Evolutionary conservation across 2,113 vertebrate species (phyloP), one percentile per base, ranked within the genome.

Genomic region (Triplophysa rosa): DNA sequence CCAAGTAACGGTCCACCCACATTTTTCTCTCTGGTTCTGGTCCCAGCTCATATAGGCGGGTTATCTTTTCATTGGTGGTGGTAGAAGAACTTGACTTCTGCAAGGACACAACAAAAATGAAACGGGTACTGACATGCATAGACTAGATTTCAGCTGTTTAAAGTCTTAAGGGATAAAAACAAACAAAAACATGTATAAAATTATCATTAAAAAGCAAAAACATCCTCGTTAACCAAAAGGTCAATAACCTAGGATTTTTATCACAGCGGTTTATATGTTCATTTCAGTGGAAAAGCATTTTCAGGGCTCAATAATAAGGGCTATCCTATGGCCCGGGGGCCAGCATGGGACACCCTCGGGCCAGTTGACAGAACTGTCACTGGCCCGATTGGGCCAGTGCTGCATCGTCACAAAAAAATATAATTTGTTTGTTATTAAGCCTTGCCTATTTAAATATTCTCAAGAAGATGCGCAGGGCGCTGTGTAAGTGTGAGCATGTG

Each of bases 41-140:
- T 29, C 98, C 98, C 49, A 99, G 92, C 89, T 99, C 98, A 29
- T 99, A 99, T 80, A 99, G 92, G 61, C 97, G 98, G 67, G 97
- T 98, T 88, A 99, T 99, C 90, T 99, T 99, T 91, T 99, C 98
- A 64, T 98, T 99, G 82, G 97, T 99, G 84, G 96, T 99, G 9
- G 98, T 99, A 83, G 98, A 99, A 59, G 98, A 98, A 84, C 92
- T 99, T 26, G 97, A 98, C 92, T 99, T 99, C 98, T 99, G 81
- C 80, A 80, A 83, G 66, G 78, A 17, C 84, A 12, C 8, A 54
- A 54, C 17, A 61, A 70, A 4, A 8, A 54, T 2, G 11, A 45
- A n/a, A 49, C 16, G 2, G 12, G 5, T 56, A 56, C 17, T 4
- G 65, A 12, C 2, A 71, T 5, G 10, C 2, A 62, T 26, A 37